Evolutionary conservation across 2,888 invertebrate genomes (phyloP), one percentile per base, ranked within the genome.

Genomic region (Epinotia bilunana): DNA sequence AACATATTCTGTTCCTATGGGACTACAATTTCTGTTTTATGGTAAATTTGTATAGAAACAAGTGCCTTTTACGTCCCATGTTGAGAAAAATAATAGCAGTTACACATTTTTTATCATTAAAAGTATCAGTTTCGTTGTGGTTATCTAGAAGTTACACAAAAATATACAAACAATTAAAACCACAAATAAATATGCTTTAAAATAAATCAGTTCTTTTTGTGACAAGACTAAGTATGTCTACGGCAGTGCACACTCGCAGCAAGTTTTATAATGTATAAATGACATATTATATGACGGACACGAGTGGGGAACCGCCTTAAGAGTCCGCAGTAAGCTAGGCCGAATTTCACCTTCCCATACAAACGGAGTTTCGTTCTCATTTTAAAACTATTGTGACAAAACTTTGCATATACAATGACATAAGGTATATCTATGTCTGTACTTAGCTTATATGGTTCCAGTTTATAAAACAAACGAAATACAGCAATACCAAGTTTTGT

Each of bases 161-260:
- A 84, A 80, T 83, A 83, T 81, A 83, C 79, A 84, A 84, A 76
- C 69, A 74, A 80, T 76, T 79, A 75, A 69, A 70, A 58, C 65
- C 72, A 70, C 73, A 71, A 76, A 76, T 79, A 80, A 80, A 81
- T 80, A 80, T 77, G 80, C 73, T 77, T 78, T 74, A 82, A 83
- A 84, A 79, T 75, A 83, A 84, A 83, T 85, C 87, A 86, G 85
- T 87, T 86, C 85, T 80, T 81, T 76, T 75, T 75, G 75, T 72
- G 72, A 75, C 75, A 62, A 65, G 55, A 75, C 67, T 75, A 62
- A 74, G 43, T 71, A 65, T 61, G 13, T n/a, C 53, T 53, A 62
- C n/a, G 46, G 58, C 20, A 16, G 65, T 11, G 20, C 58, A 39
- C 43, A 43, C 43, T 5, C 43, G 39, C n/a, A 16, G 6, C 12